Percentiles rank a stretch among this genome's conserved stretches.
Evolutionary conservation across 2,113 vertebrate species (phyloP).

Genomic region (Datnioides undecimradiatus): DNA sequence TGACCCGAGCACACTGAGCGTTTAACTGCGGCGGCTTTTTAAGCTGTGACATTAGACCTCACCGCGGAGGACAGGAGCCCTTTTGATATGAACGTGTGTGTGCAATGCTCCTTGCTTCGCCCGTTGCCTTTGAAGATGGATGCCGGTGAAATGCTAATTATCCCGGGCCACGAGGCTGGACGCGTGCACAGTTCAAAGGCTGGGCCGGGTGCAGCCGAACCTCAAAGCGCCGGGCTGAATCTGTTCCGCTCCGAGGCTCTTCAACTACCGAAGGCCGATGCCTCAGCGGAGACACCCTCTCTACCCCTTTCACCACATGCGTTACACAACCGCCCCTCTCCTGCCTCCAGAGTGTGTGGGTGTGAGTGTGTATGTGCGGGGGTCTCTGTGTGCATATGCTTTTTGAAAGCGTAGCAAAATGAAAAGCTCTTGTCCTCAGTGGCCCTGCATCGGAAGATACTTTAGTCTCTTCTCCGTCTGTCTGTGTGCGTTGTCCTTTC

Average conservation of each 20-base stretch:
- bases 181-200: slow-evolving; percentile 74
- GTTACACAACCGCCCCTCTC: slow-evolving; percentile 42
- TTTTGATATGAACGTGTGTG: slow-evolving; percentile 65
- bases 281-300: slow-evolving; percentile 54
- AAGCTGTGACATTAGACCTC: slow-evolving; percentile 64
- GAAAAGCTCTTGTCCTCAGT: slow-evolving; percentile 31
- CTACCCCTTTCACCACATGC: slow-evolving; percentile 34
- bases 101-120: slow-evolving; percentile 52
- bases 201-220: slow-evolving; percentile 54
- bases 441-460: slow-evolving; percentile 15
- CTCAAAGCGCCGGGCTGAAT: slow-evolving; percentile 73
- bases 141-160: slow-evolving; percentile 78
- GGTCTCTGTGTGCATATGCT: slow-evolving; percentile 31
- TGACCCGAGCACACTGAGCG: slow-evolving; percentile 10
- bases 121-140: slow-evolving; percentile 74
- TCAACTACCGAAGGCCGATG: slow-evolving; percentile 57
- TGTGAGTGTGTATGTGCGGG: slow-evolving; percentile 37
- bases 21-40: slow-evolving; percentile 61
- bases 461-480: slow-evolving; percentile 11
- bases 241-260: slow-evolving; percentile 70
- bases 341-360: slow-evolving; percentile 19
- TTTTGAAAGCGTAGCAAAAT: slow-evolving; percentile 52
- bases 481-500: not conserved
- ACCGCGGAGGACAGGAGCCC: slow-evolving; percentile 53
- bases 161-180: slow-evolving; percentile 59